Evolutionary conservation across 2,797 vertebrate species (phyloP).

Genomic region (Schizopygopsis malacanthus): DNA sequence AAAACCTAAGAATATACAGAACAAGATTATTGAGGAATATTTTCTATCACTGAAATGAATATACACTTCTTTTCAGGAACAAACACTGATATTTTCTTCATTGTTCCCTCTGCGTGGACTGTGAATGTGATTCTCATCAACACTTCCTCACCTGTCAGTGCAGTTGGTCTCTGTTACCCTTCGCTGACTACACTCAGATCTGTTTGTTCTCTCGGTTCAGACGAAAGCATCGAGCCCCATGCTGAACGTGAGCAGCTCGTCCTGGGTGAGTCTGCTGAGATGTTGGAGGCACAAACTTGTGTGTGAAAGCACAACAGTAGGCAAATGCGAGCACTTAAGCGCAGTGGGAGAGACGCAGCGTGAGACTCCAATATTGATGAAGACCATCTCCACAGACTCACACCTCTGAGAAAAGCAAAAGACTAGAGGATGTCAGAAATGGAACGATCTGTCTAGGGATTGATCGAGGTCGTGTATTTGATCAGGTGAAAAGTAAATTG

Average conservation of each 20-base stretch:
- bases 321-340: constrained; percentile 52
- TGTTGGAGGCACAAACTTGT: constrained; percentile 13
- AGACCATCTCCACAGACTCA: constrained; percentile 44
- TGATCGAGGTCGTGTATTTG: background rate
- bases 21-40: background rate
- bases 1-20: too few relatives aligned
- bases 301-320: constrained; percentile 50
- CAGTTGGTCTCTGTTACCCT: background rate
- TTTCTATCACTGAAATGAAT: background rate
- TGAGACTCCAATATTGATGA: constrained; percentile 53
- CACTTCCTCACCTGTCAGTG: background rate
- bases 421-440: constrained; percentile 1
- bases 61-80: background rate
- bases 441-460: background rate
- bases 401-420: constrained; percentile 47
- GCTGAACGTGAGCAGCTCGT: constrained; percentile 4
- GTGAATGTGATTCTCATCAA: background rate
- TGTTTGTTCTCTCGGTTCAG: background rate
- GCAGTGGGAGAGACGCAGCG: constrained; percentile 50
- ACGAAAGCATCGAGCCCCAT: background rate
- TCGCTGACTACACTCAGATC: background rate
- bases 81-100: background rate
- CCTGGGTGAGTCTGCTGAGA: constrained; percentile 11
- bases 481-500: background rate
- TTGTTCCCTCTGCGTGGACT: background rate